These are phyloP conservation scores for Mythimna loreyi DNA, from an alignment of 2,888 invertebrate species.

Conservation along the genomic window DNA sequence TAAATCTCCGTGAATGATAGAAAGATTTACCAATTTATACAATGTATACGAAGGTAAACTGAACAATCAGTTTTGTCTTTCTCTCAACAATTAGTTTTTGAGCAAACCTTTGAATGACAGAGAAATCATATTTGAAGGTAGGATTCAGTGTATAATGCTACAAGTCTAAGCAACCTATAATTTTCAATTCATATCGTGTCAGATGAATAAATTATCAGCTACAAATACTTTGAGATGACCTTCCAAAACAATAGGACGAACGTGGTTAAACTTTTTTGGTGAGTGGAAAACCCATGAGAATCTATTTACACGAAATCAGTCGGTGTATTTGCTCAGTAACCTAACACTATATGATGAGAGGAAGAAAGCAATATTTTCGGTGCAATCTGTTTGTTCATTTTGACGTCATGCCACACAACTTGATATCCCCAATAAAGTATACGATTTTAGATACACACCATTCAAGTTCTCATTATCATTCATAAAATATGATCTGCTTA, in stretches of 20 bases:
- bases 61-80: no score
- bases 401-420: constrained; percentile 53
- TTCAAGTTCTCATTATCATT: constrained; percentile 44
- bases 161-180: no score
- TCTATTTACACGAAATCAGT: constrained; percentile 28
- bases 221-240: constrained; percentile 17
- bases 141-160: no score
- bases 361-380: constrained; percentile 32
- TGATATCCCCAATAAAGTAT: constrained; percentile 29
- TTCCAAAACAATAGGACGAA: constrained; percentile 36
- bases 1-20: no score
- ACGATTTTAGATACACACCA: constrained; percentile 37
- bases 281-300: constrained; percentile 31
- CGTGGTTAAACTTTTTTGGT: constrained; percentile 28
- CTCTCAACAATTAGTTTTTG: no score
- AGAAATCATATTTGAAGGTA: no score
- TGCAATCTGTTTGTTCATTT: constrained; percentile 19
- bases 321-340: constrained; percentile 24
- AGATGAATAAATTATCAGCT: constrained; percentile 35
- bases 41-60: no score
- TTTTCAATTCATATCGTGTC: constrained; percentile 36
- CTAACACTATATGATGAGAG: constrained; percentile 13
- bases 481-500: constrained; percentile 51
- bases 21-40: no score
- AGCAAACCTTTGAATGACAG: no score